Conservation (phyloP, 2,113 vertebrate genomes). For the Corythornis madagascariensis region DNA sequence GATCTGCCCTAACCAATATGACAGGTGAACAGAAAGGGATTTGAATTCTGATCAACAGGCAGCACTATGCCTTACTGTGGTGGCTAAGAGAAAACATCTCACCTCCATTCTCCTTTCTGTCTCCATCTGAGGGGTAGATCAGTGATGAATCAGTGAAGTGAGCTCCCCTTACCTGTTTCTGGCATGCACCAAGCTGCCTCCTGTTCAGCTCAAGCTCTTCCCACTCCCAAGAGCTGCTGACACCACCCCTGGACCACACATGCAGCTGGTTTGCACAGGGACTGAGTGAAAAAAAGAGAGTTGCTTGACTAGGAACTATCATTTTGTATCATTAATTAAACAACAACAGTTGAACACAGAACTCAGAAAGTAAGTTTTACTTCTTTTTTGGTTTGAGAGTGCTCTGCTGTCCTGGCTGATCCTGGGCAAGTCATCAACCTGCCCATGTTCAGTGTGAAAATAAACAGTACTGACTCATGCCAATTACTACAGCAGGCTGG, state of each 20-base stretch:
- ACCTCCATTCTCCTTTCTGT: neutral
- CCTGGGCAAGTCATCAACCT: neutral
- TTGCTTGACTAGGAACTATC: neutral
- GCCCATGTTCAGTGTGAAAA: neutral
- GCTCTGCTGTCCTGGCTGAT: neutral
- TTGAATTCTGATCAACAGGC: neutral
- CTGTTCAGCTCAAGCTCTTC: neutral
- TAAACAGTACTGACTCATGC: neutral
- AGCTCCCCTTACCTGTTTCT: neutral
- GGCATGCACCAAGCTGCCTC: neutral
- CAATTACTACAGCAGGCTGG: neutral
- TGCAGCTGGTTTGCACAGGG: neutral
- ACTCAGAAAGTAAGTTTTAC: neutral
- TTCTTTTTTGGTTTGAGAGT: neutral
- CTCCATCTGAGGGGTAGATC: neutral
- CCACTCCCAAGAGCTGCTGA: neutral
- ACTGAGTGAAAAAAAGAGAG: neutral
- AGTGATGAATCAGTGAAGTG: neutral
- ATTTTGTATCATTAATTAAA: neutral
- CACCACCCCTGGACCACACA: rapidly evolving
- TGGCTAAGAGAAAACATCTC: neutral
- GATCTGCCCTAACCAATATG: neutral
- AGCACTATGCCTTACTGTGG: neutral
- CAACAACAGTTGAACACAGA: neutral
- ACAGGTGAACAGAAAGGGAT: neutral